Evolutionary conservation across 2,888 invertebrate species (phyloP).

Genomic region (Chrysomela aeneicollis): DNA sequence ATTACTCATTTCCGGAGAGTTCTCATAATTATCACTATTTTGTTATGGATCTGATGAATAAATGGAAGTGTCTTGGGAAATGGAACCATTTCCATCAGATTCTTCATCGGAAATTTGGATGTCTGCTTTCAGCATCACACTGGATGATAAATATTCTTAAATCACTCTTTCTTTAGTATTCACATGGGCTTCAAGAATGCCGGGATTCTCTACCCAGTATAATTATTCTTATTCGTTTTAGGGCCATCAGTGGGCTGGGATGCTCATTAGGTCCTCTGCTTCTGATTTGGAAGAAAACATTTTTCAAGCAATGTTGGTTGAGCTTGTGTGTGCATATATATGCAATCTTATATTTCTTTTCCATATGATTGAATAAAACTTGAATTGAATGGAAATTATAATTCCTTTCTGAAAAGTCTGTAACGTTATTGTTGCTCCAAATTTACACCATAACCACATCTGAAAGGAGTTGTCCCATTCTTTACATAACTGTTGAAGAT

Average conservation of each 20-base stretch:
- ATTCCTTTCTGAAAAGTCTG: constrained; percentile 41
- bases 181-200: constrained; percentile 1
- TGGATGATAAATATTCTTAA: constrained; percentile 1
- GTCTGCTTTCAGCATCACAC: constrained; percentile 1
- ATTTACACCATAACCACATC: constrained; percentile 37
- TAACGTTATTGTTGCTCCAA: constrained; percentile 33
- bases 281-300: constrained; percentile 15
- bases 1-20: constrained; percentile 5
- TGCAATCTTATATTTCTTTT: neutral
- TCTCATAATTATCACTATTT: neutral
- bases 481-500: constrained; percentile 39
- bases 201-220: neutral
- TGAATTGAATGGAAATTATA: constrained; percentile 8
- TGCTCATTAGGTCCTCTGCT: constrained; percentile 12
- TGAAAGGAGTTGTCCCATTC: constrained; percentile 20
- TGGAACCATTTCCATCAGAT: neutral
- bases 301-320: constrained; percentile 15
- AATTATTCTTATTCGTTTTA: constrained; percentile 12
- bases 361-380: constrained; percentile 16
- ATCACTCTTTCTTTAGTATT: neutral
- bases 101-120: neutral
- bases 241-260: constrained; percentile 4
- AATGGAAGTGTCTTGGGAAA: too few species aligned
- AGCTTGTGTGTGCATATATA: constrained; percentile 19
- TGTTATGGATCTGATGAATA: neutral